Conservation (phyloP, 1,140 invertebrate genomes). For the Amyelois transitella region DNA sequence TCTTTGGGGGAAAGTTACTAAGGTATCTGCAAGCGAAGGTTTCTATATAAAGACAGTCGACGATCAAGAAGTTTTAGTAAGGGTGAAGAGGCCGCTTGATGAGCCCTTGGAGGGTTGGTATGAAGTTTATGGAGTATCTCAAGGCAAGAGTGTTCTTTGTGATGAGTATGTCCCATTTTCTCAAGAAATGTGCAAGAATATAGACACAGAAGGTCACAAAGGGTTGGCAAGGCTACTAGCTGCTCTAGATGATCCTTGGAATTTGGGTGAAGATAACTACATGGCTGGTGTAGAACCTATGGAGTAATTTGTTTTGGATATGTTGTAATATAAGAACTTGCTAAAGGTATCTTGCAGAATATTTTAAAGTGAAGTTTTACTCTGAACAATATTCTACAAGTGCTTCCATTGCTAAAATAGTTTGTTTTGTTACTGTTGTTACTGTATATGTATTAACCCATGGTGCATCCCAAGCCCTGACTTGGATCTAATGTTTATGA, state of each 20-base stretch:
- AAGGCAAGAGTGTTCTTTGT: slow-evolving; percentile 63
- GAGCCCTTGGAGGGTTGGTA: slow-evolving; percentile 67
- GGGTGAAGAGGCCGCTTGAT: slow-evolving; percentile 47
- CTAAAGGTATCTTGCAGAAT: too few relatives aligned
- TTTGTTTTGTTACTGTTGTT: too few relatives aligned
- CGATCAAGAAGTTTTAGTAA: slow-evolving; percentile 61
- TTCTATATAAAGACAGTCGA: slow-evolving; percentile 65
- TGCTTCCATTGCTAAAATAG: too few relatives aligned
- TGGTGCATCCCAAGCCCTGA: too few relatives aligned
- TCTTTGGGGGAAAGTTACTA: slow-evolving; percentile 64
- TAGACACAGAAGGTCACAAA: slow-evolving; percentile 64
- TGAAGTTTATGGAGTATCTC: slow-evolving; percentile 61
- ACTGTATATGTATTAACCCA: too few relatives aligned
- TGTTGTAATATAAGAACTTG: too few relatives aligned
- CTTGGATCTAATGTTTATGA: too few relatives aligned
- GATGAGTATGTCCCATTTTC: slow-evolving; percentile 65
- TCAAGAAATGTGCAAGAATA: slow-evolving; percentile 54
- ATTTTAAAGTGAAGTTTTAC: too few relatives aligned
- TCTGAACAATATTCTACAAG: too few relatives aligned
- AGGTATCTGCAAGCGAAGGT: slow-evolving; percentile 57
- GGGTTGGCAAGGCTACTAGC: slow-evolving; percentile 51
- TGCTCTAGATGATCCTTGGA: slow-evolving; percentile 68
- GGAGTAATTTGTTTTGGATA: slow-evolving; percentile 31
- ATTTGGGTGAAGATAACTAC: slow-evolving; percentile 48
- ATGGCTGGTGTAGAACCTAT: slow-evolving; percentile 50